Percentiles rank a stretch among this genome's conserved stretches.
These are phyloP conservation scores for Drosophila miranda DNA, from an alignment of 1,140 invertebrate genomes.

Conservation along the genomic window DNA sequence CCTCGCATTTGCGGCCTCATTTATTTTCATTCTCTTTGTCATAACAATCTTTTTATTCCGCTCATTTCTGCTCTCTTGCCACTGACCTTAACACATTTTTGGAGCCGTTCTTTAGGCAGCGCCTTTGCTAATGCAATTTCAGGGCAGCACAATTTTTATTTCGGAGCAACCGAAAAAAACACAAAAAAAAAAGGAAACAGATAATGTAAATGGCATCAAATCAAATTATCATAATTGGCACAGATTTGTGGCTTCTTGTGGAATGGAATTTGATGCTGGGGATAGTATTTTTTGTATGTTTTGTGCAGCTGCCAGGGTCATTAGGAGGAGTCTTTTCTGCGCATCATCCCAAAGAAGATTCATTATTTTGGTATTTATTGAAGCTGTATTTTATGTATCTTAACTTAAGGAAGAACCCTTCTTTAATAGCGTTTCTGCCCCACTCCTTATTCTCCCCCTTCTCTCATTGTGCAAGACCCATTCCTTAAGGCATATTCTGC, in stretches of 20 bases:
- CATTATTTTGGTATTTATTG: too few relatives aligned
- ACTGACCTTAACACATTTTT: constrained; percentile 50
- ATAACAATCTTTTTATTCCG: constrained; percentile 72
- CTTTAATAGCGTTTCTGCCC: constrained; percentile 18
- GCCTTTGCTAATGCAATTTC: constrained; percentile 68
- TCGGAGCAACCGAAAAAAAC: constrained; percentile 45
- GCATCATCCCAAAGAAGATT: too few relatives aligned
- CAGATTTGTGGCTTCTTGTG: constrained; percentile 60
- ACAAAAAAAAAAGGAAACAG: constrained; percentile 37
- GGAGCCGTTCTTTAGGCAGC: constrained; percentile 35
- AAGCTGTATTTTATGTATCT: too few relatives aligned
- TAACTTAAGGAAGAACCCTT: constrained; percentile 18
- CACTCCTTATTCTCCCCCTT: too few relatives aligned
- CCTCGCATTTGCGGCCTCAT: constrained; percentile 73
- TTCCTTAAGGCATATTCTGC: too few relatives aligned
- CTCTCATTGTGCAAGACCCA: too few relatives aligned
- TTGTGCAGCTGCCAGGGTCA: too few relatives aligned
- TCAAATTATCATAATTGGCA: constrained; percentile 77
- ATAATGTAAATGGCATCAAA: constrained; percentile 54
- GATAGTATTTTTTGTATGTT: neutral
- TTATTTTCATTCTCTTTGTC: constrained; percentile 80
- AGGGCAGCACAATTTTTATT: constrained; percentile 71
- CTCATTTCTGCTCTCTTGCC: constrained; percentile 35
- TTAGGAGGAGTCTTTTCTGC: too few relatives aligned
- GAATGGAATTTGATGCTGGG: neutral